Evolutionary conservation across 2,113 vertebrate species (phyloP), one percentile per base, ranked within the genome.

Genomic region (Chloebia gouldiae): DNA sequence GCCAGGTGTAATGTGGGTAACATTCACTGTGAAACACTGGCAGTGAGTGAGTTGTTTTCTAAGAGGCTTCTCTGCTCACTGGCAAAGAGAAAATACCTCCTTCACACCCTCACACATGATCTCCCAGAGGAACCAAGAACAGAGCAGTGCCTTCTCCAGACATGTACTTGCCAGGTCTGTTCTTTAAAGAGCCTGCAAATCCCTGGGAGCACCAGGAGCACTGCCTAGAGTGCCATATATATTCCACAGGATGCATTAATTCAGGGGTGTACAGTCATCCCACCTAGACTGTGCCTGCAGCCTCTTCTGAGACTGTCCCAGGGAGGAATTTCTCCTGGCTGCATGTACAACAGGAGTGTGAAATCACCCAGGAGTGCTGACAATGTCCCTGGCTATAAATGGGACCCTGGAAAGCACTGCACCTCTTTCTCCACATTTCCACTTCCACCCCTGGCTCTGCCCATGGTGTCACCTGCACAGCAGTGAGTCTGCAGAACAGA

Each of bases 1-100:
- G 75, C 90, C 81, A 94, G 94, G 90, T 85, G 49, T 69, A 90
- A 73, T 77, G 92, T 93, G 75, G 93, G 59, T 47, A 82, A 81
- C 54, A 59, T 77, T 90, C 82, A 25, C 78, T 77, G 50, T 44
- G 63, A 89, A 94, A 77, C 80, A 73, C 66, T 90, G 87, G 71
- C 68, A 94, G 59, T 0, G 22, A 91, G 59, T 1, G 20, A 27
- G 31, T 81, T 11, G 7, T 68, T 93, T 95, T 92, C 94, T 88
- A 90, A 63, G 75, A 88, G 66, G 63, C 15, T 72, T 60, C 50
- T 86, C 73, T 87, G 50, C 50, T 70, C 24, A 2, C 3, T 86
- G 81, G 78, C 90, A 86, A 44, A 79, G 79, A 63, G 76, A 59
- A 93, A 95, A 96, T 85, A 50, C 16, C 42, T 96, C 66, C 85